Conservation (phyloP, 2,888 invertebrate species). For the Ennomos quercinarius region DNA sequence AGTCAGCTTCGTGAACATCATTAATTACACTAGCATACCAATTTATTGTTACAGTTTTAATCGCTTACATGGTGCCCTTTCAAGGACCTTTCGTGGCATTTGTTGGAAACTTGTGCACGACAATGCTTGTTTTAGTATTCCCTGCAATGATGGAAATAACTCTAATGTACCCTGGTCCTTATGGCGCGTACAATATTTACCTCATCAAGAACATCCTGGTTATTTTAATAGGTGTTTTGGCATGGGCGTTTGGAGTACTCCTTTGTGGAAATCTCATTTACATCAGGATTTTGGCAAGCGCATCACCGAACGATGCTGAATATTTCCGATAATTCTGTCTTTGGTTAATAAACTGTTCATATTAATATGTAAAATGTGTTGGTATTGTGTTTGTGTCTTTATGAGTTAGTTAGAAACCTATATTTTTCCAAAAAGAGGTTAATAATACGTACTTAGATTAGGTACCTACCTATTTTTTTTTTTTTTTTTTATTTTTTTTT, state of each 20-base stretch:
- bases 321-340: constrained; percentile 16
- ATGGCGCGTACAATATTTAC: constrained; percentile 51
- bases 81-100: constrained; percentile 70
- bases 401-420: too few relatives aligned
- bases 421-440: too few relatives aligned
- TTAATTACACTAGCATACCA: too few relatives aligned
- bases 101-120: constrained; percentile 66
- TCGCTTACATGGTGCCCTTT: constrained; percentile 59
- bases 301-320: constrained; percentile 45
- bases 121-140: constrained; percentile 60
- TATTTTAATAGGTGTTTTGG: constrained; percentile 49
- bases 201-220: constrained; percentile 57
- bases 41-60: constrained; percentile 56
- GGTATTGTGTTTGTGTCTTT: too few relatives aligned
- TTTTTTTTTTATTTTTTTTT: too few relatives aligned
- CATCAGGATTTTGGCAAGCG: constrained; percentile 46
- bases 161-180: constrained; percentile 59
- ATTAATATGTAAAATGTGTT: too few relatives aligned
- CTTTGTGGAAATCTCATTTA: constrained; percentile 58
- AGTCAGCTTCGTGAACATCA: too few relatives aligned
- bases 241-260: constrained; percentile 51
- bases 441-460: too few relatives aligned
- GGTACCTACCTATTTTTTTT: too few relatives aligned
- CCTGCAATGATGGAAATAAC: constrained; percentile 69
- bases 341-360: not conserved